Evolutionary conservation across 2,113 vertebrate genomes (phyloP), one percentile per base, ranked within the genome.

Genomic region (Vidua macroura): DNA sequence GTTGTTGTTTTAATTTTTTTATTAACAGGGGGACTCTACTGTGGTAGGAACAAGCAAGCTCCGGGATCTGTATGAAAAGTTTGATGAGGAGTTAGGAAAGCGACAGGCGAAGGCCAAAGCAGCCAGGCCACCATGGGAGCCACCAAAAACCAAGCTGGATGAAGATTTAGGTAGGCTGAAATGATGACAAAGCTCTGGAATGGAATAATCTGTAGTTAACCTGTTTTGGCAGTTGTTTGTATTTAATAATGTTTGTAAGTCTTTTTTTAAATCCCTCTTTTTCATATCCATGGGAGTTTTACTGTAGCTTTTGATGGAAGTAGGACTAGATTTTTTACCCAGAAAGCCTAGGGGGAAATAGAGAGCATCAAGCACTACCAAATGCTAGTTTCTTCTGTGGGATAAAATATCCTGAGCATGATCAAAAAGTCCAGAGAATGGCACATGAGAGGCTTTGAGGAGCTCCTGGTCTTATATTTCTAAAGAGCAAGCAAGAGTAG

Each of bases 21-120:
- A n/a, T 90, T 83, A 35, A 93, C 93, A 99, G 99, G 99, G 99
- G 2, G 99, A 99, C 95, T 99, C 99, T 25, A 99, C 99, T 1
- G 99, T 99, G 1, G 99, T 99, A 74, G 99, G 99, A 49, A 99
- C 99, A 68, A 99, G 99, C 91, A 98, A 99, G 53, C 98, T 99
- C 46, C 97, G 99, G 31, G 98, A 98, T 82, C 97, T 99, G 41
- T 99, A 99, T n/a, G 98, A 99, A 85, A 99, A 98, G 52, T 99
- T 99, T 67, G 99, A 99, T 1, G 99, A 99, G 18, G 99, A 99
- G 77, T 94, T 99, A 89, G 99, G 97, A 39, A 98, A 91, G 90
- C 98, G 99, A 35, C 99, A 99, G 95, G 98, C 98, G 37, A 98
- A 98, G 46, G 99, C 99, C 75, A 99, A 99, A 97, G 98, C 98